A percentile compares a stretch with the other conserved stretches of the same genome.
These are phyloP conservation scores for Cydia amplana DNA, from an alignment of 1,140 invertebrate genomes.

Conservation along the genomic window DNA sequence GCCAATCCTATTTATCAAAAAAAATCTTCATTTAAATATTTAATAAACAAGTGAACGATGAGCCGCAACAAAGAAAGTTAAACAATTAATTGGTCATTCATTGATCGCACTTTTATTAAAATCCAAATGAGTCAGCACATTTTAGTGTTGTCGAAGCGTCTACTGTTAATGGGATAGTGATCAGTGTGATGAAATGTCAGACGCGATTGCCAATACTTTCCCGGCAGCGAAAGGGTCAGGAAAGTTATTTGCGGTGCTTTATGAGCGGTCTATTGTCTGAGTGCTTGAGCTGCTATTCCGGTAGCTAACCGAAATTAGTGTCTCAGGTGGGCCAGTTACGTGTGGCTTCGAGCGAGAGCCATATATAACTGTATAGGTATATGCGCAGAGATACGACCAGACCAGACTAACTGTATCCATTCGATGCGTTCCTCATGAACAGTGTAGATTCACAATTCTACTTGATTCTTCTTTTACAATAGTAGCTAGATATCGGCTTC, in stretches of 20 bases:
- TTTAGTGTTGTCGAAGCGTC: slow-evolving; percentile 9
- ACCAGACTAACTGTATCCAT: no score
- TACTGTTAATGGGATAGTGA: slow-evolving; percentile 22
- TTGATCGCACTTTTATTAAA: not conserved
- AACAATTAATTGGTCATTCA: slow-evolving; percentile 11
- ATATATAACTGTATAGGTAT: no score
- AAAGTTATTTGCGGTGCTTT: slow-evolving; percentile 30
- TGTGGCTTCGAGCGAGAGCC: not conserved
- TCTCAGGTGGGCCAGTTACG: not conserved
- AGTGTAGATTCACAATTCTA: no score
- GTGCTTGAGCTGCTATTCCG: not conserved
- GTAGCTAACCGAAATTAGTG: not conserved
- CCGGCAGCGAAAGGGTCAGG: slow-evolving; percentile 23
- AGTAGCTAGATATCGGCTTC: no score
- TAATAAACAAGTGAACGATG: not conserved
- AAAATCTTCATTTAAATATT: slow-evolving; percentile 2
- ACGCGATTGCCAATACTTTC: slow-evolving; percentile 10
- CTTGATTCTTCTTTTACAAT: no score
- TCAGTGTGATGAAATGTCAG: slow-evolving; percentile 27
- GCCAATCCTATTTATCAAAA: not conserved
- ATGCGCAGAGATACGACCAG: no score
- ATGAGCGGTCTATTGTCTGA: slow-evolving; percentile 19
- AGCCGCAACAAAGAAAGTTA: slow-evolving; percentile 1
- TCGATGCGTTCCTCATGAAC: no score
- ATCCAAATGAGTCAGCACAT: slow-evolving; percentile 10